Percentiles rank a stretch among this genome's conserved stretches.
These are phyloP conservation scores for Phrynocephalus versicolor DNA, from an alignment of 2,113 vertebrate genomes.

Conservation along the genomic window DNA sequence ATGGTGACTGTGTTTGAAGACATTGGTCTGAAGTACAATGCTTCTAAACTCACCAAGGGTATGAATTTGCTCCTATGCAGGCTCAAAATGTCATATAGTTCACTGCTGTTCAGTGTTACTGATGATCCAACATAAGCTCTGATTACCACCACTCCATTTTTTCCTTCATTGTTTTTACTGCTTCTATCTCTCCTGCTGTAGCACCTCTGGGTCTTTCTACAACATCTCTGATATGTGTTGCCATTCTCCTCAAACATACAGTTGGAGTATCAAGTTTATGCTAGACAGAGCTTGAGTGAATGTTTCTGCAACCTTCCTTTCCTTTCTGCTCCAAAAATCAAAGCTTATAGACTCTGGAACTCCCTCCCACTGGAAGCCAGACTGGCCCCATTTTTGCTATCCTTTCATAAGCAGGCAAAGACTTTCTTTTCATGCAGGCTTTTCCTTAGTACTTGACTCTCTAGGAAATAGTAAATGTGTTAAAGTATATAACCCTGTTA, in stretches of 20 bases:
- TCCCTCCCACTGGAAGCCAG: too few species aligned
- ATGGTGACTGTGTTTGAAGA: constrained; percentile 16
- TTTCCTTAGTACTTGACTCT: too few species aligned
- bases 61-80: not conserved
- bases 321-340: too few species aligned
- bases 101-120: not conserved
- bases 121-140: not conserved
- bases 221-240: not conserved
- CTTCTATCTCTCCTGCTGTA: not conserved
- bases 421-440: too few species aligned
- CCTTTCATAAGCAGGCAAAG: too few species aligned
- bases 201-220: not conserved
- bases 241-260: not conserved
- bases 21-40: constrained; percentile 27
- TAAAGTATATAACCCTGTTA: too few species aligned
- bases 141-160: not conserved
- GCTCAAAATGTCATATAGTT: not conserved
- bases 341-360: too few species aligned
- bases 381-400: too few species aligned
- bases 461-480: too few species aligned
- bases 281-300: not conserved
- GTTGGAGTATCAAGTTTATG: not conserved
- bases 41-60: constrained; percentile 24
- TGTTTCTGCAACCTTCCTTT: not conserved
- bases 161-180: not conserved